phyloP scores from a whole-genome alignment of 2,888 invertebrate genomes.

The Agrotis exclamationis region DNA sequence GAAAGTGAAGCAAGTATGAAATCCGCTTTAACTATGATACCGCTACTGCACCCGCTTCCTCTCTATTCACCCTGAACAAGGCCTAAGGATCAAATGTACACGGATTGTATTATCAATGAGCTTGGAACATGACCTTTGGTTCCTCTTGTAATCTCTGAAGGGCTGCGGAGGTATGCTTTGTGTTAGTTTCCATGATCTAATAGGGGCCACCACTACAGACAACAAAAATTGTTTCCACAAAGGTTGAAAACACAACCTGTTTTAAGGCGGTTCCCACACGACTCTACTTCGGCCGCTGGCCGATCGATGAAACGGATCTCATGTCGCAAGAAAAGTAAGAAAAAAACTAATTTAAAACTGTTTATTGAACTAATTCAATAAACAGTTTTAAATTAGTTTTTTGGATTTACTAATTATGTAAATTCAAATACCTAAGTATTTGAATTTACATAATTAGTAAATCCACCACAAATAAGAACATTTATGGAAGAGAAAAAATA shows the following conservation, averaged over 20 bases:
- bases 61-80: neutral
- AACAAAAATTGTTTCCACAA: neutral
- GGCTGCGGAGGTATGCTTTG: conserved; percentile 21
- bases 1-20: too few species aligned
- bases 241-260: neutral
- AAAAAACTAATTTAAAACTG: too few species aligned
- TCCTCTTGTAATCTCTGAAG: conserved; percentile 19
- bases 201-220: neutral
- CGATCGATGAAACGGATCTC: too few species aligned
- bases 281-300: too few species aligned
- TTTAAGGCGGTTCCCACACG: neutral
- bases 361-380: too few species aligned
- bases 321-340: too few species aligned
- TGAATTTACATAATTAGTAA: too few species aligned
- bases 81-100: conserved; percentile 37
- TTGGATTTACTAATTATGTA: too few species aligned
- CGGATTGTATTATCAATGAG: conserved; percentile 41
- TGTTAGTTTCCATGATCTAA: conserved; percentile 7
- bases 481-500: too few species aligned
- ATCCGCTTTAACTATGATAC: neutral
- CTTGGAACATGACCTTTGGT: conserved; percentile 28
- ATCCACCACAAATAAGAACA: too few species aligned
- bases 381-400: too few species aligned
- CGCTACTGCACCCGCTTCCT: neutral
- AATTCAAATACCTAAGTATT: too few species aligned